Evolutionary conservation across 2,888 invertebrate genomes (phyloP).

Genomic region (Pseudoips prasinana): DNA sequence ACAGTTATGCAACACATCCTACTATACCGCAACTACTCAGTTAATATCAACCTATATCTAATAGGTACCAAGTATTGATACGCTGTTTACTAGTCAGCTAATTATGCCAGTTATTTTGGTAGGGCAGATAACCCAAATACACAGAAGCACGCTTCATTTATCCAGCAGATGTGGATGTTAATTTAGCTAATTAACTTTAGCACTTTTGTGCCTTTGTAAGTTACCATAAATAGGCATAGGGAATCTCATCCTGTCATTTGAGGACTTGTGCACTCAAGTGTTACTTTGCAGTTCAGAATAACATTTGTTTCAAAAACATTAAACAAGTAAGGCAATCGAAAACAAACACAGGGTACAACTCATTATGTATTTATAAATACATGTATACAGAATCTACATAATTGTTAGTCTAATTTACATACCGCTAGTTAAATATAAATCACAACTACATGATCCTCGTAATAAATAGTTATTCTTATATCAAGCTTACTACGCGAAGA

Average conservation of each 20-base stretch:
- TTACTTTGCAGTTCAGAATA: conserved; percentile 15
- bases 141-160: conserved; percentile 12
- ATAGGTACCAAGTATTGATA: conserved; percentile 14
- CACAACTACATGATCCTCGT: conserved; percentile 84
- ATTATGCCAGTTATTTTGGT: conserved; percentile 60
- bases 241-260: conserved; percentile 13
- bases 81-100: conserved; percentile 29
- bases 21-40: no score
- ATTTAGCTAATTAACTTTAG: conserved; percentile 17
- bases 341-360: conserved; percentile 34
- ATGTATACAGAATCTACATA: conserved; percentile 7
- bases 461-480: conserved; percentile 86
- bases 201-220: conserved; percentile 4
- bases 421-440: conserved; percentile 80
- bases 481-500: conserved; percentile 84
- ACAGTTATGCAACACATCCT: no score
- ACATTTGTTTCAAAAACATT: conserved; percentile 22
- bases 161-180: conserved; percentile 11
- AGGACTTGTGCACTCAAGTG: conserved; percentile 16
- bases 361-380: conserved; percentile 32
- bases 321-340: conserved; percentile 18
- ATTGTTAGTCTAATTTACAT: conserved; percentile 23
- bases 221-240: conserved; percentile 12
- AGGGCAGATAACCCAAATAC: conserved; percentile 45
- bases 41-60: no score